Conservation (phyloP, 2,888 invertebrate genomes). For the Athalia circularis region DNA sequence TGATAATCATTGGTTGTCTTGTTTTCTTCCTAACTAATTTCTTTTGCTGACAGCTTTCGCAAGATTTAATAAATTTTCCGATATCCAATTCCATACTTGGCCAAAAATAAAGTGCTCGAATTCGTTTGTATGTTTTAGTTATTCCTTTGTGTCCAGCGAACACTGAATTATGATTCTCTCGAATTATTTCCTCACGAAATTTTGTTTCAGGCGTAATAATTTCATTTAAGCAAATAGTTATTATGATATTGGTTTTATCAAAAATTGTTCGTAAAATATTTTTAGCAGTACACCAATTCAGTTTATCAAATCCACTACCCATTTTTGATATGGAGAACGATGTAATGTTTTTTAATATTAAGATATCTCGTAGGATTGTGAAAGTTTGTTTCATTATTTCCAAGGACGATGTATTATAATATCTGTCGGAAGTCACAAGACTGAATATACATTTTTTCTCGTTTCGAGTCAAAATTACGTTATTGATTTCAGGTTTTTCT, state of each 20-base stretch:
- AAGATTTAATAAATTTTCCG: conserved; percentile 23
- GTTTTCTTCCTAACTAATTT: conserved; percentile 40
- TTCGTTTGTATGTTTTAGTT: conserved; percentile 18
- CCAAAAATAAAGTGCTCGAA: conserved; percentile 7
- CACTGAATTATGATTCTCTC: conserved; percentile 2
- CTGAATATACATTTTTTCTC: neutral
- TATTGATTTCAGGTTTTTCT: neutral
- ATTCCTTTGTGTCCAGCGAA: conserved; percentile 21
- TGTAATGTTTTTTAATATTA: neutral
- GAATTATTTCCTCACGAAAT: conserved; percentile 6
- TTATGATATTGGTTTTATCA: neutral
- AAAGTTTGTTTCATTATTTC: no score
- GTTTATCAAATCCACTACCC: neutral
- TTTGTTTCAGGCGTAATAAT: neutral
- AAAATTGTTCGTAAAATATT: neutral
- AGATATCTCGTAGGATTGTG: no score
- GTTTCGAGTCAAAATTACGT: neutral
- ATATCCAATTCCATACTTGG: conserved; percentile 15
- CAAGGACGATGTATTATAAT: no score
- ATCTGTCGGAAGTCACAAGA: neutral
- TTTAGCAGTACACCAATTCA: neutral
- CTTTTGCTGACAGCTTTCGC: conserved; percentile 34
- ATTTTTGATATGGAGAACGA: neutral
- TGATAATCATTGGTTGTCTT: conserved; percentile 43
- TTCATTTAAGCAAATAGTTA: neutral